Base-by-base conservation (phyloP, 2,888 invertebrate genomes). In the Reticulitermes lucifugus region DNA sequence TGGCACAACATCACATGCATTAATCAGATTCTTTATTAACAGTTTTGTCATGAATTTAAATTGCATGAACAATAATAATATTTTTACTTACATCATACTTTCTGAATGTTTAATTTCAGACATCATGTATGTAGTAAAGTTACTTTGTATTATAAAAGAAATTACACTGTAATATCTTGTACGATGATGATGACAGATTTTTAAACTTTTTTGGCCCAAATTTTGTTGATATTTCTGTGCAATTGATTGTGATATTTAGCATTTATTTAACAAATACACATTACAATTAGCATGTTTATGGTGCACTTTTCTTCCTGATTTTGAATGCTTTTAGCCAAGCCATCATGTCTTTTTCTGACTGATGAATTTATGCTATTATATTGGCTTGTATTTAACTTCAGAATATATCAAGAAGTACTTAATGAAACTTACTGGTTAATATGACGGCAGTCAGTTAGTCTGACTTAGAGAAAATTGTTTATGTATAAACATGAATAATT, bases 341-440 rank as follows among this genome's bases (percentile, higher is more conserved):
- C n/a, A n/a, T 25, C 12, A 7, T 7, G 6, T 65, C 65, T 25
- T 65, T 25, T 65, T 25, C 18, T 55, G 55, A 55, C 18, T 14
- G 18, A 55, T 55, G 18, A 55, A 55, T 55, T 55, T 46, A 12
- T 12, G 18, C 5, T 65, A n/a, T 65, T 65, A 65, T 25, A 65
- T 25, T 65, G 65, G 65, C 65, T 12, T 65, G 65, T 65, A 65
- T 65, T 65, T 65, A n/a, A 65, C 25, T 10, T n/a, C 6, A 65
- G 12, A 65, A 65, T 65, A 65, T 65, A 65, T 65, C 25, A 65
- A 65, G 65, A 65, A 65, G 65, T 65, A 65, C 65, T 65, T 65
- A 65, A 65, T 65, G 65, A n/a, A 65, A 65, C n/a, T 65, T 65
- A 65, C 25, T 55, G 55, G 55, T 21, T 55, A 18, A 55, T 55